A percentile compares a stretch with the other conserved stretches of the same genome.
Evolutionary conservation across 2,888 invertebrate genomes (phyloP).

Genomic region (Drosophila silvestris): DNA sequence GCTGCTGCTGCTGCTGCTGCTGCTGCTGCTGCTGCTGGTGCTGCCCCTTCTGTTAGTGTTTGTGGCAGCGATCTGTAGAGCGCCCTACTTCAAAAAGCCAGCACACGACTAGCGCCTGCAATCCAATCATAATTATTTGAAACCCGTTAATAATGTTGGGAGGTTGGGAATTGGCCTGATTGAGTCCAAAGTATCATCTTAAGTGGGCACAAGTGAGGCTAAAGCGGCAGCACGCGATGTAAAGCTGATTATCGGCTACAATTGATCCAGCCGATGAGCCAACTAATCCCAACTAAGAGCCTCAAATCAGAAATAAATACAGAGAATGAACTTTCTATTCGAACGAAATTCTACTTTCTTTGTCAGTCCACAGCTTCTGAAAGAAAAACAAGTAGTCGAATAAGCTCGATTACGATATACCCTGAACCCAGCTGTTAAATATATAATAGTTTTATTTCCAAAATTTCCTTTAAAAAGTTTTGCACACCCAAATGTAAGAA

Average conservation of each 20-base stretch:
- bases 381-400: neutral
- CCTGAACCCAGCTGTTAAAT: no score
- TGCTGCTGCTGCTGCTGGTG: neutral
- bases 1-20: conserved; percentile 15
- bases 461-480: no score
- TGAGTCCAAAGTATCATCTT: conserved; percentile 3
- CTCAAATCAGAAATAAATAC: neutral
- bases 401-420: no score
- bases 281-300: neutral
- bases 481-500: no score
- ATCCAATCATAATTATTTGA: conserved; percentile 49
- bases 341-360: neutral
- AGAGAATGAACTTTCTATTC: neutral
- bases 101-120: conserved; percentile 16
- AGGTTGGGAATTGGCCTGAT: neutral
- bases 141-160: conserved; percentile 33
- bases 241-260: conserved; percentile 17
- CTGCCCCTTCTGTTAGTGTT: conserved; percentile 5
- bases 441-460: no score
- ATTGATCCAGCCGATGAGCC: conserved; percentile 9
- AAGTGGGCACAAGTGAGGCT: conserved; percentile 12
- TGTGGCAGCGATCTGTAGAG: conserved; percentile 13
- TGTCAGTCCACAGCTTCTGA: neutral
- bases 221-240: conserved; percentile 40
- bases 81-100: conserved; percentile 42